phyloP scores from a whole-genome alignment of 2,888 invertebrate species.

The Hyppa rectilinea region DNA sequence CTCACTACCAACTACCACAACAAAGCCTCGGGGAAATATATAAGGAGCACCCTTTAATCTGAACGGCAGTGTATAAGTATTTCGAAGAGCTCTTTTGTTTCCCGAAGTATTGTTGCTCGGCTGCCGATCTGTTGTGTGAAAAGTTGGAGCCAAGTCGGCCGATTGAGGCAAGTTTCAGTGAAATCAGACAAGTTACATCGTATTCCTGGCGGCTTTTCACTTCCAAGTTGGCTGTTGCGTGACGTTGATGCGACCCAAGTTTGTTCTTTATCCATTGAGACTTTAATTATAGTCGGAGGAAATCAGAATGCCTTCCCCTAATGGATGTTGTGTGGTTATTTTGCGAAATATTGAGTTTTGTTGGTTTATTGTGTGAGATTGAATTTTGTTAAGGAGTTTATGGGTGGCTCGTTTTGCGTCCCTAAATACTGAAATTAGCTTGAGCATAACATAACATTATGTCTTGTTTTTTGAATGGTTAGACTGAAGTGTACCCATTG shows the following conservation, averaged over 20 bases:
- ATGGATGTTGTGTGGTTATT: conserved; percentile 59
- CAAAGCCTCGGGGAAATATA: conserved; percentile 56
- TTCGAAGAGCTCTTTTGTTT: conserved; percentile 84
- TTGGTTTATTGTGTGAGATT: conserved; percentile 17
- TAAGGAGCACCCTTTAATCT: conserved; percentile 71
- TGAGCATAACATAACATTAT: too few relatives aligned
- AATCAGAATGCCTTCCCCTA: conserved; percentile 65
- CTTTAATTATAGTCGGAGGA: conserved; percentile 78
- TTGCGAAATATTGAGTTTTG: conserved; percentile 38
- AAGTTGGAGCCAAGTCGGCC: conserved; percentile 81
- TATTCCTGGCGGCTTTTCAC: conserved; percentile 84
- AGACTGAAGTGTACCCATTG: too few relatives aligned
- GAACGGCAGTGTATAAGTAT: conserved; percentile 77
- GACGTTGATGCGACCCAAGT: conserved; percentile 84
- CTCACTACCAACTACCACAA: conserved; percentile 48
- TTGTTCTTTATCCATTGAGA: conserved; percentile 82
- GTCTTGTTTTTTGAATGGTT: too few relatives aligned
- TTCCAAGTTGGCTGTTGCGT: conserved; percentile 83
- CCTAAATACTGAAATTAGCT: neutral
- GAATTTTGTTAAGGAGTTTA: conserved; percentile 2
- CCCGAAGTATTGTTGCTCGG: conserved; percentile 82
- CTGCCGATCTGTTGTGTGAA: conserved; percentile 79
- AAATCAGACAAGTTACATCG: conserved; percentile 86
- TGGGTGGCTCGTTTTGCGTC: neutral
- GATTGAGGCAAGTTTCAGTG: conserved; percentile 82